A percentile compares a stretch with the other conserved stretches of the same genome.
Conservation (phyloP, 2,888 invertebrate genomes). For the Eubasilissa splendida region DNA sequence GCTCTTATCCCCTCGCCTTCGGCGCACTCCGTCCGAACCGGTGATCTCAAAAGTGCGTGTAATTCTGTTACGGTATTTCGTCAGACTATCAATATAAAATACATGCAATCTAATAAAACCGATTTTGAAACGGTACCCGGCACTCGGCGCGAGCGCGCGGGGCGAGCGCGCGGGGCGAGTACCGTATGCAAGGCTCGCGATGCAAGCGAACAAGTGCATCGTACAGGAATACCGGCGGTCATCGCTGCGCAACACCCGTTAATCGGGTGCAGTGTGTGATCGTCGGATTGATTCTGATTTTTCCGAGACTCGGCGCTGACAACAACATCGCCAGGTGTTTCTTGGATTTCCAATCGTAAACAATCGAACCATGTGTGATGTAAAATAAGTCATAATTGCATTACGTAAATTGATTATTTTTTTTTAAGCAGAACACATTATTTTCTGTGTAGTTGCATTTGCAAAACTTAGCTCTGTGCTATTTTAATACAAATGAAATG, state of each 20-base stretch:
- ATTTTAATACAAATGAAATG: no score
- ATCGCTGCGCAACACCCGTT: constrained; percentile 26
- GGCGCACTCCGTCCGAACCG: neutral
- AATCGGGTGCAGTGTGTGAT: constrained; percentile 7
- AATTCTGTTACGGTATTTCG: constrained; percentile 30
- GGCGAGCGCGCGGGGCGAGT: neutral
- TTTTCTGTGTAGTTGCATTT: no score
- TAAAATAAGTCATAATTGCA: no score
- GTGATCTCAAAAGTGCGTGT: constrained; percentile 7
- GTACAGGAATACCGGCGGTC: constrained; percentile 6
- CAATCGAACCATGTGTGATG: no score
- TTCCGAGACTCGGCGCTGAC: no score
- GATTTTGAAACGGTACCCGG: constrained; percentile 18
- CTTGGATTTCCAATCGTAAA: no score
- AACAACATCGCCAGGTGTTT: no score
- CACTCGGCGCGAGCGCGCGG: neutral
- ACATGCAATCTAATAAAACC: constrained; percentile 27
- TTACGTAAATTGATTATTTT: no score
- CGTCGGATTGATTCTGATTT: constrained; percentile 9
- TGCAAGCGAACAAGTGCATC: constrained; percentile 29
- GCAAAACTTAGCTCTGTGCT: no score
- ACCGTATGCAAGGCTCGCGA: constrained; percentile 4
- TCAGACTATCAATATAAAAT: constrained; percentile 15
- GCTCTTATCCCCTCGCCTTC: no score
- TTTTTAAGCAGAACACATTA: no score